Evolutionary conservation across 2,113 vertebrate species (phyloP), one percentile per base, ranked within the genome.

Genomic region (Ictalurus furcatus): DNA sequence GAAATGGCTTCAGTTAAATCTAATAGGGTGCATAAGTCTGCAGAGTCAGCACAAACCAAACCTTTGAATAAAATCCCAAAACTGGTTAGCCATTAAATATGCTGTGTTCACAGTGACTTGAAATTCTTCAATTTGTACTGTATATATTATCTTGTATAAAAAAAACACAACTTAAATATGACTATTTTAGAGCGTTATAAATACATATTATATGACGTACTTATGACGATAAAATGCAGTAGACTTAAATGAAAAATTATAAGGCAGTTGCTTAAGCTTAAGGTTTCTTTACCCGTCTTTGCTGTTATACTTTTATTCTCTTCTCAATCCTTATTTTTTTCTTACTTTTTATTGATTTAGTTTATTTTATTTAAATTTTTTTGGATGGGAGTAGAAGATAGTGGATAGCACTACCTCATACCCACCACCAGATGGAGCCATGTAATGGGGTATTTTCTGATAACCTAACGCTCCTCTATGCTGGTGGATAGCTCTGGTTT

Each of bases 371-470:
- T 40, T 40, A n/a, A n/a, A 34, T 34, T 34, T 23, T 28, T 52
- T 79, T 14, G 14, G 14, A 12, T 5, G 0, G 25, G 17, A 21
- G 17, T 58, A 16, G 8, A 30, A 4, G n/a, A 23, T 19, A 34
- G 7, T 3, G 4, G 8, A 21, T 34, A 7, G n/a, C 59, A 78
- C 13, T 78, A 56, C 71, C 28, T 28, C 4, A 19, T 34, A 65
- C 0, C 16, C 1, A 34, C 71, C 88, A 78, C 82, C n/a, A 88
- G 88, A 85, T 78, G 88, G 82, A 7, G 88, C 88, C 88, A 85
- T 17, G 3, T 58, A 63, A 61, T 7, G 40, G 28, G 5, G 4
- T 34, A 59, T 30, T 48, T 17, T 61, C 6, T 25, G 6, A 58
- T n/a, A 17, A 25, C 48, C 6, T 11, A 23, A 14, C 17, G 28